Conservation (phyloP, 2,888 invertebrate species). For the Gymnoscelis rufifasciata region DNA sequence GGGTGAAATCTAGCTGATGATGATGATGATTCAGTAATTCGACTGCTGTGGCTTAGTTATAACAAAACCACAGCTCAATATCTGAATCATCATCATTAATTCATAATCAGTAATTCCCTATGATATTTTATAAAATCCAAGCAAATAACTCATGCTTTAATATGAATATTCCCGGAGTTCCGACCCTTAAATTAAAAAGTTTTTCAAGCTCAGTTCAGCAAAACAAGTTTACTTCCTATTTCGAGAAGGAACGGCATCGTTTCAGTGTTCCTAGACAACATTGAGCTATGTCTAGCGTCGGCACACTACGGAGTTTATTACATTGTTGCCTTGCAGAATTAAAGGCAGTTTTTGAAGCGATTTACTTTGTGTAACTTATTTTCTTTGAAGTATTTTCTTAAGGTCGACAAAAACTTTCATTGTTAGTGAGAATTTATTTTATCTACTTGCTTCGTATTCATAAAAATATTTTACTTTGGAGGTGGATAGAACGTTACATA, state of each 20-base stretch:
- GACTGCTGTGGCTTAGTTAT: no score
- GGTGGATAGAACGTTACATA: no score
- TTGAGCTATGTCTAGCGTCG: constrained; percentile 27
- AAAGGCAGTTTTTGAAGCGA: constrained; percentile 15
- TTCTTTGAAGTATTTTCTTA: neutral
- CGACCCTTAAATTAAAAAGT: constrained; percentile 32
- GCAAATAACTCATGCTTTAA: neutral
- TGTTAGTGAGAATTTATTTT: no score
- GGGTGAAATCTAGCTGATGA: no score
- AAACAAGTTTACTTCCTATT: constrained; percentile 64
- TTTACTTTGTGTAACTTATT: constrained; percentile 3
- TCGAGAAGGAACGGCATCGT: constrained; percentile 56
- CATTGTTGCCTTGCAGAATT: constrained; percentile 22
- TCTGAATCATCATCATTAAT: no score
- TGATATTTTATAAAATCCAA: neutral
- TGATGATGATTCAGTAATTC: no score
- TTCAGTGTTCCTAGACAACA: constrained; percentile 41
- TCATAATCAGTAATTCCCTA: no score
- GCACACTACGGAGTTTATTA: constrained; percentile 27
- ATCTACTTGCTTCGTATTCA: no score
- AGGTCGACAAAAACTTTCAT: neutral
- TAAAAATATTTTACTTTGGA: no score
- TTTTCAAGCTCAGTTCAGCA: constrained; percentile 40
- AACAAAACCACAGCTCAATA: no score
- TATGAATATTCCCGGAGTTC: neutral